phyloP scores from a whole-genome alignment of 2,888 invertebrate species.

The Spicauda simplicius region DNA sequence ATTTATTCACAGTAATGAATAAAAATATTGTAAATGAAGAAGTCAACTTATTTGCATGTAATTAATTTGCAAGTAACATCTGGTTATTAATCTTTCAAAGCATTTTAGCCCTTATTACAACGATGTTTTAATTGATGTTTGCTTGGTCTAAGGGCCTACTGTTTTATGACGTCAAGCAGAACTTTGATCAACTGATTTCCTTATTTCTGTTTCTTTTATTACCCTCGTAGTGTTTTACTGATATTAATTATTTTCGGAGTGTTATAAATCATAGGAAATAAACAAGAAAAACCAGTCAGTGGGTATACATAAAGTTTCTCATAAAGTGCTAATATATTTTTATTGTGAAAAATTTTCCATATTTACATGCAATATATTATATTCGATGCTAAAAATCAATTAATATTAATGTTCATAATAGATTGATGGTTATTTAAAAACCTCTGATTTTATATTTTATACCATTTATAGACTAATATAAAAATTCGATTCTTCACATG shows the following conservation, averaged over 20 bases:
- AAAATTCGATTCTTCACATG: too few species aligned
- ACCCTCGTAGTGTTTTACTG: not conserved
- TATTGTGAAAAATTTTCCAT: not conserved
- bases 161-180: not conserved
- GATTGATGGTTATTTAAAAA: not conserved
- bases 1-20: slow-evolving; percentile 16
- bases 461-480: too few species aligned
- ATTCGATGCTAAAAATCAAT: not conserved
- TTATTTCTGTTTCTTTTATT: not conserved
- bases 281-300: not conserved
- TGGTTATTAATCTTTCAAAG: not conserved
- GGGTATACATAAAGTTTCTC: not conserved
- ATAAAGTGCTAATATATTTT: not conserved
- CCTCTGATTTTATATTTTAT: too few species aligned
- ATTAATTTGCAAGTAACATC: not conserved
- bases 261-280: not conserved
- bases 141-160: not conserved
- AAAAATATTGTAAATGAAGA: slow-evolving; percentile 1
- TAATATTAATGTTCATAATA: not conserved
- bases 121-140: not conserved
- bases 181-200: not conserved
- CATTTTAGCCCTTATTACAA: not conserved
- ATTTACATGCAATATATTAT: not conserved
- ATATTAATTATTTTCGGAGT: not conserved
- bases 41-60: slow-evolving; percentile 1